These are phyloP conservation scores for Venturia canescens DNA, from an alignment of 1,140 invertebrate genomes.

Conservation along the genomic window DNA sequence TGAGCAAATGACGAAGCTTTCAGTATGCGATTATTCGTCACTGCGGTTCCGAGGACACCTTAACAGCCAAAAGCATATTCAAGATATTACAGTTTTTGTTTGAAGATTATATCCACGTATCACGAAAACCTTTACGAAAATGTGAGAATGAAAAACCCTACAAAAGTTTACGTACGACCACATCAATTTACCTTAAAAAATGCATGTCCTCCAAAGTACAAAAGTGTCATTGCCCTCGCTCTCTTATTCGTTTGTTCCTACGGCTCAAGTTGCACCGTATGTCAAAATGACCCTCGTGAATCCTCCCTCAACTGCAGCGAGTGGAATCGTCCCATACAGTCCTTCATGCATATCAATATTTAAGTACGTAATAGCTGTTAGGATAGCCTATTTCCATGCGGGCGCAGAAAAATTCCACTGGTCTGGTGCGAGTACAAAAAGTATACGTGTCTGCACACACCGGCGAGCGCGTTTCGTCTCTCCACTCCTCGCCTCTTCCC, in stretches of 20 bases:
- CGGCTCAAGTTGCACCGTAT: background rate
- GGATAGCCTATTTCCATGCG: background rate
- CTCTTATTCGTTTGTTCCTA: background rate
- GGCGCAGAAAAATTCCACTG: background rate
- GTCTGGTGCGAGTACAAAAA: background rate
- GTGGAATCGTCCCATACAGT: background rate
- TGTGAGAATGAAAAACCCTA: too few relatives aligned
- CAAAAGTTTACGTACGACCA: too few relatives aligned
- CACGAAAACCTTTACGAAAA: too few relatives aligned
- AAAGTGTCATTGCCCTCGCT: background rate
- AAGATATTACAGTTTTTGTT: too few relatives aligned
- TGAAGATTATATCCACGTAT: background rate
- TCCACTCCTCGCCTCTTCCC: background rate
- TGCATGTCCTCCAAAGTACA: background rate
- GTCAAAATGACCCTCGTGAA: background rate
- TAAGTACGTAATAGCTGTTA: background rate
- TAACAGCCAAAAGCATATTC: background rate
- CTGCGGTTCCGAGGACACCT: too few relatives aligned
- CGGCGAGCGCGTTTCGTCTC: background rate
- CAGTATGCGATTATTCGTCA: too few relatives aligned
- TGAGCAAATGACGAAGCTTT: too few relatives aligned
- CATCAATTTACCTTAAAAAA: too few relatives aligned
- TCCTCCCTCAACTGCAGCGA: background rate
- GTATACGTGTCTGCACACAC: background rate
- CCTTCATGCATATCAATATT: slow-evolving; percentile 1